Base-by-base conservation (phyloP, 2,113 vertebrate species). In the Gnathonemus echidnorhynchus region DNA sequence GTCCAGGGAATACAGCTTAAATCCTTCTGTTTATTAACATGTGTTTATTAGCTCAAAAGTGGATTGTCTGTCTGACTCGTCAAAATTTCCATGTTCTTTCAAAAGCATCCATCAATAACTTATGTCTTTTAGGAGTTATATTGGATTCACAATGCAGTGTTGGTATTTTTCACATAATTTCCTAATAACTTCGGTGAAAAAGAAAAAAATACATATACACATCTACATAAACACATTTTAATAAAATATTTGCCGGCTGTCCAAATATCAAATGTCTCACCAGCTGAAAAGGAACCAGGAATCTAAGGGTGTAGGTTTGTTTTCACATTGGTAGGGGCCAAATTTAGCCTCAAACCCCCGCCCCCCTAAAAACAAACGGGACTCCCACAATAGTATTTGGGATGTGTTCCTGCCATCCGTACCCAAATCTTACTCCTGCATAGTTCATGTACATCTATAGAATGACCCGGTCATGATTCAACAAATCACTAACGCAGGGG, bases 351-450 rank as follows among this genome's bases (percentile, higher is more conserved):
- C 2, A 11, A 66, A 10, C 58, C 24, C 8, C 58, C 8, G 0
- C 3, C n/a, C 8, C 62, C 62, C 62, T 66, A 13, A 27, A 66
- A n/a, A 66, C n/a, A 66, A 27, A 66, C 2, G 0, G 62, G 9
- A 27, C n/a, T 21, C 62, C n/a, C n/a, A 66, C 62, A 4, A 13
- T 27, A 66, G 62, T 10, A n/a, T n/a, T 10, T 27, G 8, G 58
- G 58, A 66, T 9, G 5, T 11, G 62, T 27, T 66, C 62, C 62
- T 66, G 24, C 62, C 62, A 66, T 27, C 62, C 62, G 2, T 31
- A 27, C n/a, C 62, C n/a, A 66, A 66, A 66, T 66, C 13, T 94
- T 94, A 95, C 93, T 94, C 88, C 84, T 90, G 92, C 80, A 42
- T 53, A 92, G 91, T 92, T 92, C 91, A 91, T 90, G 88, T 88